Base-by-base conservation (phyloP, 2,113 vertebrate species). In the Nyctibius bracteatus region DNA sequence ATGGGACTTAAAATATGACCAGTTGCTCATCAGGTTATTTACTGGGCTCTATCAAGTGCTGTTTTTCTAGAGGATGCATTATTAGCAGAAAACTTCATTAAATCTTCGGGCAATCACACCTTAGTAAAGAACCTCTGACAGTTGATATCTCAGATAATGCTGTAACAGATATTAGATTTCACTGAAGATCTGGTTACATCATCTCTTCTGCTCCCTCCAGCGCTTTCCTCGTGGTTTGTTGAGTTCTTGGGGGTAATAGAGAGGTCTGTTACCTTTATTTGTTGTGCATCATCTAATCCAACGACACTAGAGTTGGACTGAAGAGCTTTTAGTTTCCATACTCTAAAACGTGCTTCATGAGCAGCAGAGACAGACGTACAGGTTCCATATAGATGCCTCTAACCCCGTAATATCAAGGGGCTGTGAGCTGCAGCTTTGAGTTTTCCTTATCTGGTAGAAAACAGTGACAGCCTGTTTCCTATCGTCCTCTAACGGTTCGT, bases 381-480 rank as follows among this genome's bases (percentile, higher is more conserved):
- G 63, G 81, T 86, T 39, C 58, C 21, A 4, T 57, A 3, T 61
- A 55, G 74, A 31, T 52, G 72, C 25, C 18, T 86, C n/a, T 89
- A 23, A 33, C 27, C 37, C 11, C 0, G 0, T n/a, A 74, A 31
- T 96, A 91, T 95, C 93, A 82, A 79, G 89, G 52, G 14, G 15
- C 73, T 19, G 0, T 14, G 66, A 79, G 68, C 77, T 92, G 91
- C 94, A 97, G 83, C 93, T 91, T 92, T 55, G 47, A 21, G 39
- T 67, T 86, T 62, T 44, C 59, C 80, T 97, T 97, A 97, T 97
- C 96, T 95, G 9, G 0, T 44, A n/a, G 77, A 71, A 65, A 89
- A 97, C 94, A 95, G 81, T 28, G 41, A 43, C 61, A 51, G 81
- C 41, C 44, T 74, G 63, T 55, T 65, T 52, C 52, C 81, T 97